Conservation (phyloP, 1,140 invertebrate genomes). For the Oncopeltus fasciatus region DNA sequence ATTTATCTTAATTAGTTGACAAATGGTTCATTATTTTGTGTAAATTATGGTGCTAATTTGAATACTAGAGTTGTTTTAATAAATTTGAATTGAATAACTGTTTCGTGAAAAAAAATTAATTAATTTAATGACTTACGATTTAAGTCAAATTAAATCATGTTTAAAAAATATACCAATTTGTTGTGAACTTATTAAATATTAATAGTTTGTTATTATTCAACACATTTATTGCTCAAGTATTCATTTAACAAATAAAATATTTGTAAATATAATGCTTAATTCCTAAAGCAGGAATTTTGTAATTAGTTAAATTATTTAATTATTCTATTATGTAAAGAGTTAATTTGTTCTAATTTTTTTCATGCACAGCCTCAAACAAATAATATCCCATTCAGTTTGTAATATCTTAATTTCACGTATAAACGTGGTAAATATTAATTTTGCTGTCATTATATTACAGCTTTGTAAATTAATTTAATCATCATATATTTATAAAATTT, state of each 20-base stretch:
- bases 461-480: background rate
- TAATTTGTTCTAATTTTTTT: background rate
- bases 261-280: conserved; percentile 5
- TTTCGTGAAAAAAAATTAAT: background rate
- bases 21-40: background rate
- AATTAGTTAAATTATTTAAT: conserved; percentile 2
- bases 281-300: conserved; percentile 1
- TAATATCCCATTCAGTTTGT: too few relatives aligned
- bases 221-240: conserved; percentile 9
- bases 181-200: conserved; percentile 3
- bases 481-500: background rate
- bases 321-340: background rate
- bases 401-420: too few relatives aligned
- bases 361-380: background rate
- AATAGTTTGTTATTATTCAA: conserved; percentile 8
- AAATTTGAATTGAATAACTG: background rate
- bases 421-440: background rate
- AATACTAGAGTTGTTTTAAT: background rate
- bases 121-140: too few relatives aligned
- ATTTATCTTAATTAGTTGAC: background rate
- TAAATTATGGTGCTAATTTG: conserved; percentile 3
- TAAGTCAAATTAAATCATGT: background rate
- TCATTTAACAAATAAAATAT: conserved; percentile 3
- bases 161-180: background rate
- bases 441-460: background rate